phyloP scores from a whole-genome alignment of 2,888 invertebrate species.

The Acholoe squamosa region DNA sequence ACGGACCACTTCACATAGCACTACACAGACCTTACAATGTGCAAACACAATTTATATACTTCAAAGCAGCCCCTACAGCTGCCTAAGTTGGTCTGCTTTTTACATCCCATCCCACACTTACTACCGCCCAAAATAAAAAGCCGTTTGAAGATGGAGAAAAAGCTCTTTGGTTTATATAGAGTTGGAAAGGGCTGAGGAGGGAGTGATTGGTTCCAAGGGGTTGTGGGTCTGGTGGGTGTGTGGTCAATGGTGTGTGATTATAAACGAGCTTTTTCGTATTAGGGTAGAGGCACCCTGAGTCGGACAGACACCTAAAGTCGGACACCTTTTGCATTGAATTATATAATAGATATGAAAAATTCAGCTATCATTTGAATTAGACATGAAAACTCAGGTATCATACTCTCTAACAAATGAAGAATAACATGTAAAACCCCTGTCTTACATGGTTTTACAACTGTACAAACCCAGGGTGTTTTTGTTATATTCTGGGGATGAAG shows the following conservation, averaged over 20 bases:
- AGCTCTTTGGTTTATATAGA: not conserved
- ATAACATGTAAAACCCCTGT: too few species aligned
- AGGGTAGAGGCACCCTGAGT: too few species aligned
- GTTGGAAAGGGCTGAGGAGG: not conserved
- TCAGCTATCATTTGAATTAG: too few species aligned
- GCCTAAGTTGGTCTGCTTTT: slow-evolving; percentile 31
- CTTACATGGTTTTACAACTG: too few species aligned
- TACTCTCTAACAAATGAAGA: too few species aligned
- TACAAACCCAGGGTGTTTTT: too few species aligned
- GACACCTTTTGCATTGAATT: too few species aligned
- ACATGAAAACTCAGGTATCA: too few species aligned
- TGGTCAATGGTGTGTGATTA: not conserved
- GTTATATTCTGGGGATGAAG: too few species aligned
- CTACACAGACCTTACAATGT: not conserved
- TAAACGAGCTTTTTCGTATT: not conserved
- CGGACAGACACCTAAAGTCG: too few species aligned
- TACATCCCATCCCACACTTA: not conserved
- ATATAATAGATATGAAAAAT: too few species aligned
- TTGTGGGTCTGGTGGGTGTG: not conserved
- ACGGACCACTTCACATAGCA: not conserved
- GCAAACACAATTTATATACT: not conserved
- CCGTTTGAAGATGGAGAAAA: not conserved
- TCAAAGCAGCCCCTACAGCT: slow-evolving; percentile 7
- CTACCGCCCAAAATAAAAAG: slow-evolving; percentile 1
- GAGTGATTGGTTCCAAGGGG: not conserved